Evolutionary conservation across 1,140 invertebrate genomes (phyloP), one percentile per base, ranked within the genome.

Genomic region (Drosophila sproati): DNA sequence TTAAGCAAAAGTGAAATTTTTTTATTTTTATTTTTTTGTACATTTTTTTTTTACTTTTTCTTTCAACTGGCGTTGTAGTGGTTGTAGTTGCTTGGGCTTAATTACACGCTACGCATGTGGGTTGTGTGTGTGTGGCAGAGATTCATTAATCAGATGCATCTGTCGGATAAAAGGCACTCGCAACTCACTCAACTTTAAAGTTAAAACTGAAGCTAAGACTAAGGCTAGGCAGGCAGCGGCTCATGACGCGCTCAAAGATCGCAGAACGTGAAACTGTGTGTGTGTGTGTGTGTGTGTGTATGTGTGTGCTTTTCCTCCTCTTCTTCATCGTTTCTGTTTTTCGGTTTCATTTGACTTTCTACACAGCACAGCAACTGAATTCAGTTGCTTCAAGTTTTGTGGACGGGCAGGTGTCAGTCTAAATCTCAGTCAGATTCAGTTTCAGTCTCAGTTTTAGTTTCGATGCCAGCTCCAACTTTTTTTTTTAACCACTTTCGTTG

Each of bases 141-240:
- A 89, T 85, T 89, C 83, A 88, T 88, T 88, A 88, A 88, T 88
- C 85, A 88, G 85, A 89, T 88, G 85, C 85, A 88, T 88, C 85
- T 88, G 85, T 88, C 83, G 82, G 82, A 86, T 86, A 86, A 86
- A 62, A 70, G 51, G 67, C 50, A 66, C 35, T 32, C 39, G 39
- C 28, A 57, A 50, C 61, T 61, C 41, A 69, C 43, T 43, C 31
- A 37, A 28, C 28, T 39, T 35, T 7, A 32, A 56, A 64, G 52
- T 8, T 35, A 41, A 41, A 41, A 10, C 39, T 41, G 10, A 41
- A 43, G 20, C 20, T 20, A 20, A 20, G 20, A 20, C 20, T 20
- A 20, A 20, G 20, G 20, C 20, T 20, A 20, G 6, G 41, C 32
- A 70, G 73, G 50, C 75, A 78, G 63, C 80, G 73, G 50, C 80